These are phyloP conservation scores for Melanotus villosus DNA, from an alignment of 2,888 invertebrate species.

Conservation along the genomic window DNA sequence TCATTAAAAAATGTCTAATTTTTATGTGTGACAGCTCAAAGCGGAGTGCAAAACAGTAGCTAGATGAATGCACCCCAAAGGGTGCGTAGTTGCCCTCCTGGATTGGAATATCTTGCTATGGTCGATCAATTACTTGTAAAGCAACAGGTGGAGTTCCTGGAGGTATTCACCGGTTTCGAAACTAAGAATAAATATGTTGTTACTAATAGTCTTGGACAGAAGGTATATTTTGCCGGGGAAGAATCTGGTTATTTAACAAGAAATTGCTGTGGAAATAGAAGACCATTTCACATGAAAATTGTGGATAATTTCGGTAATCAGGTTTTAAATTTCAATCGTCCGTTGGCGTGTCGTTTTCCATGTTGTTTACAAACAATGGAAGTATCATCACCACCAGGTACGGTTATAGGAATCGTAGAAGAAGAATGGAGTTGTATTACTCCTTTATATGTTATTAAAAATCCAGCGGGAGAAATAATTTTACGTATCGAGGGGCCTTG, in stretches of 20 bases:
- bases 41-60: no score
- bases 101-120: slow-evolving; percentile 91
- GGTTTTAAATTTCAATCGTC: slow-evolving; percentile 88
- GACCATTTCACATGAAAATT: slow-evolving; percentile 91
- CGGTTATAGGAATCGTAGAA: slow-evolving; percentile 78
- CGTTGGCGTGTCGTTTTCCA: slow-evolving; percentile 88
- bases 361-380: slow-evolving; percentile 88
- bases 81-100: slow-evolving; percentile 71
- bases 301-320: slow-evolving; percentile 86
- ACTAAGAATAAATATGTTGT: slow-evolving; percentile 91
- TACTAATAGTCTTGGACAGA: slow-evolving; percentile 84
- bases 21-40: no score
- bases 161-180: slow-evolving; percentile 88
- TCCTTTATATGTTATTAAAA: slow-evolving; percentile 81
- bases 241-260: slow-evolving; percentile 89
- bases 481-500: slow-evolving; percentile 86
- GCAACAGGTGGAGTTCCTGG: slow-evolving; percentile 84
- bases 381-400: slow-evolving; percentile 81
- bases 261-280: slow-evolving; percentile 84
- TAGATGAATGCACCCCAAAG: slow-evolving; percentile 78
- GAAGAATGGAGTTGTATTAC: slow-evolving; percentile 84
- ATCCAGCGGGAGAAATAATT: slow-evolving; percentile 81
- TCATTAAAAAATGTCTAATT: no score
- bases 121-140: slow-evolving; percentile 87
- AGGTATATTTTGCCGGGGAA: slow-evolving; percentile 85